Conservation (phyloP, 2,888 invertebrate genomes). For the Hyalella azteca region DNA sequence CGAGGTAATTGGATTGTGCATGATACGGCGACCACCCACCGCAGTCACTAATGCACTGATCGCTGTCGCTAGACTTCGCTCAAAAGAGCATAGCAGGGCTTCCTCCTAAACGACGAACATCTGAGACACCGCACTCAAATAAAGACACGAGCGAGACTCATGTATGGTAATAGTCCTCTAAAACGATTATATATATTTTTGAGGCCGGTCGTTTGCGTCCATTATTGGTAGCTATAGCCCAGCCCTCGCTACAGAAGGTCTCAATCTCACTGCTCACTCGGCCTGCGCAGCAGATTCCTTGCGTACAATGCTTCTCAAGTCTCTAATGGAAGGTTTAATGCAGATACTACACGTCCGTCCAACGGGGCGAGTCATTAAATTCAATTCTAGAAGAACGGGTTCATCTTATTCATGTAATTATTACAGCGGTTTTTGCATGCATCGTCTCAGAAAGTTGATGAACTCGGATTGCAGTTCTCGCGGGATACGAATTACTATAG, state of each 20-base stretch:
- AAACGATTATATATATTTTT: constrained; percentile 37
- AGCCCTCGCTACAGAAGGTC: constrained; percentile 3
- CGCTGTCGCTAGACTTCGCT: constrained; percentile 27
- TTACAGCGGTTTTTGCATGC: too few species aligned
- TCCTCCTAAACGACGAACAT: not conserved
- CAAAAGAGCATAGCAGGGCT: constrained; percentile 17
- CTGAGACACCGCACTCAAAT: constrained; percentile 14
- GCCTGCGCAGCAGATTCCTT: not conserved
- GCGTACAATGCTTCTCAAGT: not conserved
- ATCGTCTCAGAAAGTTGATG: too few species aligned
- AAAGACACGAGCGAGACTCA: constrained; percentile 19
- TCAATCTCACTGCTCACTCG: not conserved
- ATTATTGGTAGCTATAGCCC: constrained; percentile 32
- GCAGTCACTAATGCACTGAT: constrained; percentile 8
- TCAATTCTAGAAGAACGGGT: not conserved
- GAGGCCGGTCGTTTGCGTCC: constrained; percentile 29
- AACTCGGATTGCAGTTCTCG: too few species aligned
- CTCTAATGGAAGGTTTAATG: not conserved
- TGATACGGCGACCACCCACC: constrained; percentile 27
- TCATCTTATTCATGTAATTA: too few species aligned
- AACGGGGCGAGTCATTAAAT: not conserved
- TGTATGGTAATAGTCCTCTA: constrained; percentile 32
- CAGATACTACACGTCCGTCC: not conserved
- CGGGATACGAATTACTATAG: too few species aligned
- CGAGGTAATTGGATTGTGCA: constrained; percentile 14